These are phyloP conservation scores for Cranoglanis bouderius DNA, from an alignment of 2,113 vertebrate species.

Conservation along the genomic window DNA sequence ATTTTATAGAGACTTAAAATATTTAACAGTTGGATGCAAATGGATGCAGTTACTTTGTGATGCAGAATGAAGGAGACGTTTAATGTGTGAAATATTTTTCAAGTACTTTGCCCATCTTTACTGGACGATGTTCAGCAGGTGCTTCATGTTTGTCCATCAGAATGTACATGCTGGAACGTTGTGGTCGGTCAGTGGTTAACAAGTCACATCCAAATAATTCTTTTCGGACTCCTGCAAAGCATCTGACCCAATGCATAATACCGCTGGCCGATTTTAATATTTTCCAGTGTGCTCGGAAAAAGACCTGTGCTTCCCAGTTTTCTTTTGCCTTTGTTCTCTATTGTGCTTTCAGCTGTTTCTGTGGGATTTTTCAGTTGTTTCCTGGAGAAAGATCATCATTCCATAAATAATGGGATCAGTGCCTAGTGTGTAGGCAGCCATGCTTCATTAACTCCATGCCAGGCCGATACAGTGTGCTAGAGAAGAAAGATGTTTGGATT, in stretches of 20 bases:
- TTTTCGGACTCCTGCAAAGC: constrained; percentile 55
- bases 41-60: background rate
- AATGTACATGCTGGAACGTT: background rate
- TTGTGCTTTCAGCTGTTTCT: constrained; percentile 36
- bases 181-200: constrained; percentile 29
- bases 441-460: constrained; percentile 40
- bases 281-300: constrained; percentile 64
- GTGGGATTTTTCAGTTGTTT: constrained; percentile 28
- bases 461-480: constrained; percentile 25
- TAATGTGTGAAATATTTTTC: background rate
- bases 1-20: background rate
- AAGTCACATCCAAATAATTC: constrained; percentile 51
- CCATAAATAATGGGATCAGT: constrained; percentile 50
- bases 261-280: constrained; percentile 43
- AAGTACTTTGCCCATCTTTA: background rate
- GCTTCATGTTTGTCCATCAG: background rate
- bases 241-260: constrained; percentile 59
- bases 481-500: constrained; percentile 4
- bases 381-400: constrained; percentile 36
- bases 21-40: no score
- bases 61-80: background rate
- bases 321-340: constrained; percentile 20
- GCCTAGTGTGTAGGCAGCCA: constrained; percentile 53
- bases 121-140: constrained; percentile 14
- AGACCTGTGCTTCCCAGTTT: constrained; percentile 52